phyloP scores from a whole-genome alignment of 2,113 vertebrate genomes.

The Sclerurus mexicanus region DNA sequence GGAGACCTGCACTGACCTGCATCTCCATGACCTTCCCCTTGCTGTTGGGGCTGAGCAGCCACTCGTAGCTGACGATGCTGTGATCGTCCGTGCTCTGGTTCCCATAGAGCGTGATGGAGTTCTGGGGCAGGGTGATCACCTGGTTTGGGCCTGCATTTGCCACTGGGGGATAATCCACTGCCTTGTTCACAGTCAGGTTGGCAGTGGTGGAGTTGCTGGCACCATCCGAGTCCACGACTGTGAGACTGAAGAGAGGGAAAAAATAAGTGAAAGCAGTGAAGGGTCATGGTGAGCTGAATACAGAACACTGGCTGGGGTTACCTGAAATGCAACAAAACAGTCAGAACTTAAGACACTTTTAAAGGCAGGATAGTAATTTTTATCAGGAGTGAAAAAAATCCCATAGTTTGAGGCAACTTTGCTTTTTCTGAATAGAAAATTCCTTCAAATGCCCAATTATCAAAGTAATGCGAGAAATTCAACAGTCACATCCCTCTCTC shows the following conservation, averaged over 20 bases:
- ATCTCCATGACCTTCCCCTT: constrained; percentile 98
- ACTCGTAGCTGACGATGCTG: constrained; percentile 91
- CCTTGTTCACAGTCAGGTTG: constrained; percentile 89
- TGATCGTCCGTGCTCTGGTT: constrained; percentile 96
- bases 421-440: background rate
- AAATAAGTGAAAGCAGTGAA: background rate
- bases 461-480: background rate
- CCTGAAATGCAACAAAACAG: background rate
- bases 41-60: constrained; percentile 93
- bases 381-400: background rate
- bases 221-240: constrained; percentile 92
- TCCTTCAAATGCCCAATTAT: background rate
- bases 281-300: background rate
- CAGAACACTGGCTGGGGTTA: background rate
- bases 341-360: background rate
- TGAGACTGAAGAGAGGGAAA: constrained; percentile 76
- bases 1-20: constrained; percentile 83
- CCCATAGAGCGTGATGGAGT: constrained; percentile 89
- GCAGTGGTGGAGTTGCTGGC: constrained; percentile 89
- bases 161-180: constrained; percentile 92
- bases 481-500: background rate
- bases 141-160: constrained; percentile 93
- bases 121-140: constrained; percentile 93
- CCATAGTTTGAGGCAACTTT: background rate
- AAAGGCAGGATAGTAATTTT: background rate